Conservation (phyloP, 2,888 invertebrate species). For the Thymelicus lineola region DNA sequence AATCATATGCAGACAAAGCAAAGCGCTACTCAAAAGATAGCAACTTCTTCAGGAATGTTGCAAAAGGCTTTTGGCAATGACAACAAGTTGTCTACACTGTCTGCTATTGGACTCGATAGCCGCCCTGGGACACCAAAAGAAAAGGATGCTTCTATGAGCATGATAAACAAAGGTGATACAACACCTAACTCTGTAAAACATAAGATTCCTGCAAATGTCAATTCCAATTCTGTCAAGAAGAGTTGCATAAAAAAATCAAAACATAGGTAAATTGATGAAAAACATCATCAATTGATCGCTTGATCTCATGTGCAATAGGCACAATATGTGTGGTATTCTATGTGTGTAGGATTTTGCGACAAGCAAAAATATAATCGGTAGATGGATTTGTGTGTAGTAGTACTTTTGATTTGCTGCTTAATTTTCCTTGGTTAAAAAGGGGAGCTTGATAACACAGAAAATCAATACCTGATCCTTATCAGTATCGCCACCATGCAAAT, state of each 20-base stretch:
- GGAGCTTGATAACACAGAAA: too few species aligned
- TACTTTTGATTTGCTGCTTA: not conserved
- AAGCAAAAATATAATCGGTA: not conserved
- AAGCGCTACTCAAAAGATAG: slow-evolving; percentile 74
- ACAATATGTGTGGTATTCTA: slow-evolving; percentile 11
- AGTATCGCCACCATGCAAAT: too few species aligned
- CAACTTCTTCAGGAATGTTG: slow-evolving; percentile 68
- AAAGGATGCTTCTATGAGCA: slow-evolving; percentile 65
- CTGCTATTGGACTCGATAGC: slow-evolving; percentile 73
- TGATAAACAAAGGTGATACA: slow-evolving; percentile 68
- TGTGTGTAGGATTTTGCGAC: slow-evolving; percentile 26
- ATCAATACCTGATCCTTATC: too few species aligned
- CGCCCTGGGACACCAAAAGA: slow-evolving; percentile 81
- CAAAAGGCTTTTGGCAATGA: slow-evolving; percentile 75
- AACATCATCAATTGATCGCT: slow-evolving; percentile 43
- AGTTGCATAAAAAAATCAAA: slow-evolving; percentile 92
- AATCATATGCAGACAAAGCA: slow-evolving; percentile 69
- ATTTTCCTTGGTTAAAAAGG: too few species aligned
- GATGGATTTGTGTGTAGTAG: slow-evolving; percentile 1
- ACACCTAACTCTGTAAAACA: slow-evolving; percentile 81
- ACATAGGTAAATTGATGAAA: slow-evolving; percentile 86
- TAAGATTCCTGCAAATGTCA: slow-evolving; percentile 70
- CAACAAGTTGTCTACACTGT: slow-evolving; percentile 64
- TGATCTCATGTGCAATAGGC: slow-evolving; percentile 31
- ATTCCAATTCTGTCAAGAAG: slow-evolving; percentile 88